Evolutionary conservation across 1,140 invertebrate genomes (phyloP).

Genomic region (Aporrectodea caliginosa): DNA sequence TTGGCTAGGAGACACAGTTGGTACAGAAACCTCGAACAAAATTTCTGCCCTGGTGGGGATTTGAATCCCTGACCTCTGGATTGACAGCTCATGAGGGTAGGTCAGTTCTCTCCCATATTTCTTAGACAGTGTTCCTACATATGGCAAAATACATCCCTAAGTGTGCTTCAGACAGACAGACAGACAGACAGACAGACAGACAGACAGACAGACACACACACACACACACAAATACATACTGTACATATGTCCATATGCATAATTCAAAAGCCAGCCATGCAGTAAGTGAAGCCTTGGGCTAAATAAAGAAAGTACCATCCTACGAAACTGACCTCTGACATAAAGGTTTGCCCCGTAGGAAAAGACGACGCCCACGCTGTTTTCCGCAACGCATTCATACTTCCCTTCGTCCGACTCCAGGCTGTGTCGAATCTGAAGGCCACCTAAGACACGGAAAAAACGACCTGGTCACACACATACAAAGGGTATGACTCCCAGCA

Average conservation of each 20-base stretch:
- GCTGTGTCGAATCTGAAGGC: constrained; percentile 82
- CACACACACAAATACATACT: not conserved
- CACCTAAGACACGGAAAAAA: constrained; percentile 62
- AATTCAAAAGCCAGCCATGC: no score
- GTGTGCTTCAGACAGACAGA: not conserved
- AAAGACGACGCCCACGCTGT: constrained; percentile 90
- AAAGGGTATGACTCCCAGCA: not conserved
- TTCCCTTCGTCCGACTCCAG: constrained; percentile 63
- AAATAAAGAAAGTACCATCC: not conserved
- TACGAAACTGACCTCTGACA: constrained; percentile 76
- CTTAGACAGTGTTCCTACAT: no score
- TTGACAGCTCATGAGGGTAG: no score
- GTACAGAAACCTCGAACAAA: no score
- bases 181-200: not conserved
- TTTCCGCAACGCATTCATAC: constrained; percentile 95
- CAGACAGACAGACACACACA: not conserved
- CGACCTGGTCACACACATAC: not conserved
- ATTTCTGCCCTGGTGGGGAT: no score
- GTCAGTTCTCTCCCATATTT: no score
- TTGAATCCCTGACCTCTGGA: no score
- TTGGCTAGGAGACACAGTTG: no score
- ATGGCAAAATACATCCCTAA: not conserved
- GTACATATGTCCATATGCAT: not conserved
- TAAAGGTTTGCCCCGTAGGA: constrained; percentile 81
- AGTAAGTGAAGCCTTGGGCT: not conserved